Base-by-base conservation (phyloP, 2,888 invertebrate species). In the Neocrepidodera transversa region DNA sequence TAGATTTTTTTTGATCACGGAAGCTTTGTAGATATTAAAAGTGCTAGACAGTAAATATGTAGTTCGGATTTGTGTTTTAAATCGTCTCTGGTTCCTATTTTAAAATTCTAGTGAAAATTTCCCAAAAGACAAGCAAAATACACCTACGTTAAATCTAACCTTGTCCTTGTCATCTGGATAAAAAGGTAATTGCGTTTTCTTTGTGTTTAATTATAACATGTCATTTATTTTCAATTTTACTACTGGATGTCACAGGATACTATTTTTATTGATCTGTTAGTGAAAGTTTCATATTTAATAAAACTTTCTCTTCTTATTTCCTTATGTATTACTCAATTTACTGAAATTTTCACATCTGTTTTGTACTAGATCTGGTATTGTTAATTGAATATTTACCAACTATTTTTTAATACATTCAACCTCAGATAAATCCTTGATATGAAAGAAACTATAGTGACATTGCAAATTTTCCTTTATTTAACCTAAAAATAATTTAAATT, bases 191-290 rank as follows among this genome's bases (percentile, higher is more conserved):
- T 58, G 51, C 58, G 47, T 58, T 57, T 57, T 58, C 51, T 58
- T 51, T 58, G 58, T 58, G 50, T 35, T 38, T 40, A 58, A 49
- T 45, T 45, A 38, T 51, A 57, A 42, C 30, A 28, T 45, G 53
- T 55, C 50, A 60, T 62, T 54, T 62, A 63, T 58, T 60, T 63
- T 55, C 60, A 62, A 45, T 60, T 49, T 52, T 17, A n/a, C 32
- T 59, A 1, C 45, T 23, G 4, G 28, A 32, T 52, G 52, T 45
- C 53, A 43, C 32, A 28, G 14, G 20, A 23, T 6, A 36, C 28
- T 17, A 20, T 54, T 11, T 14, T 18, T 26, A 13, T 47, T 54
- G 6, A 16, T 45, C 23, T 47, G 45, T 30, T n/a, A 16, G 54
- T 16, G 54, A 54, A 54, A 54, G 54, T 54, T 36, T 36, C 6